Evolutionary conservation across 2,797 vertebrate species (phyloP), one percentile per base, ranked within the genome.

Genomic region (Argyrosomus regius): DNA sequence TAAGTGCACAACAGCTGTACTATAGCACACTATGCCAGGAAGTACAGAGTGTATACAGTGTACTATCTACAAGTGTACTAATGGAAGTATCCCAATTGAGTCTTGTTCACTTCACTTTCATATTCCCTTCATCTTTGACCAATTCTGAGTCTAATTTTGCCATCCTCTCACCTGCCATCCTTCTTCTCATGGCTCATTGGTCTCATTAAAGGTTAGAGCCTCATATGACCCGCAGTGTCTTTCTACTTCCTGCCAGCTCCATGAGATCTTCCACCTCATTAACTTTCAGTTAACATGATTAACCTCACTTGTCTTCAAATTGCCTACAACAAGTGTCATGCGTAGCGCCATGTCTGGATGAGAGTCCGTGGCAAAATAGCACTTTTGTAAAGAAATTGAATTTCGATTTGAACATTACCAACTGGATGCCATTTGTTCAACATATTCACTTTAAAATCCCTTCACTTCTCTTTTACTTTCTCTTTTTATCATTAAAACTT

Each of bases 211-310:
- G 69, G 75, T 75, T 73, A 72, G 49, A 59, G 65, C 24, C 81
- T 86, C 54, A 64, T 81, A 78, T 83, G 70, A 86, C 62, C 62
- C 0, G 0, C 43, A 46, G 49, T 60, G 52, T 82, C 77, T 77
- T 67, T 77, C 57, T 76, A 49, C 46, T 72, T 73, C 72, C 76
- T 80, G 62, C 60, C 22, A 75, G 73, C 60, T 78, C 46, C 28
- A 81, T 74, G 43, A 70, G 78, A 85, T 78, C 82, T 75, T 90
- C 77, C 83, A 82, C 87, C 82, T 90, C 89, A 92, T 92, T 91
- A 90, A 71, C 76, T 76, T 77, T 89, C 73, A 67, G 74, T 90
- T 90, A 86, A 90, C 81, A 87, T 81, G 78, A 85, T 89, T 87
- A 92, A 79, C 65, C 84, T 83, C 84, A 77, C 67, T 48, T 72